Percentiles rank a stretch among this genome's conserved stretches.
phyloP scores from a whole-genome alignment of 64 coral and sea anemone genomes.

The Stichodactyla helianthus region DNA sequence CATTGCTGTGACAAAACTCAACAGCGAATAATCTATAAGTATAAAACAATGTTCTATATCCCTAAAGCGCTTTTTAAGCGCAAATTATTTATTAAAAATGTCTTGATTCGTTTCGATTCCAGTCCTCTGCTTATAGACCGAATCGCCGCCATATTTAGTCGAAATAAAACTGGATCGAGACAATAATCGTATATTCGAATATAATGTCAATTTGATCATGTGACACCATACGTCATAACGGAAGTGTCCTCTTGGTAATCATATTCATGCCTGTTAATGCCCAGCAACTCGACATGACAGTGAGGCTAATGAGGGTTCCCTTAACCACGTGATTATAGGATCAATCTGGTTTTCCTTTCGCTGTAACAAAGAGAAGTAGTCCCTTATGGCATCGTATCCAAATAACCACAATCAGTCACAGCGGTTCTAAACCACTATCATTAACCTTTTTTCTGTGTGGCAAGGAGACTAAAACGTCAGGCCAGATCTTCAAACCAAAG shows the following conservation, averaged over 20 bases:
- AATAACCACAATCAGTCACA: too few relatives aligned
- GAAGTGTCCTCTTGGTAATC: too few relatives aligned
- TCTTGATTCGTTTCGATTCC: neutral
- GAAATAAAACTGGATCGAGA: neutral
- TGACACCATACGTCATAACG: too few relatives aligned
- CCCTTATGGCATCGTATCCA: too few relatives aligned
- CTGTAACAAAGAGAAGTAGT: too few relatives aligned
- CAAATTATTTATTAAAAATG: neutral
- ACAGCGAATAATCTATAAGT: neutral
- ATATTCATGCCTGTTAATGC: neutral
- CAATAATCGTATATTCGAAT: neutral
- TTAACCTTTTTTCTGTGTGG: neutral
- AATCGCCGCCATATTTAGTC: neutral
- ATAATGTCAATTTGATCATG: neutral
- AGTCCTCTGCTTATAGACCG: too few relatives aligned
- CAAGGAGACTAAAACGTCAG: neutral
- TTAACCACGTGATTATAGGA: too few relatives aligned
- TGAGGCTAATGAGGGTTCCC: too few relatives aligned
- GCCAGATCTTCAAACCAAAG: neutral
- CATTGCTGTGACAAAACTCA: neutral
- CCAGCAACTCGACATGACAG: neutral
- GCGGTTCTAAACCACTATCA: neutral
- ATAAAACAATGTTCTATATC: too few relatives aligned
- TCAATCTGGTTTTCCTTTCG: too few relatives aligned
- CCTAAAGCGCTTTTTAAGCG: neutral